Evolutionary conservation across 2,113 vertebrate species (phyloP), one percentile per base, ranked within the genome.

Genomic region (Todiramphus saurophagus): DNA sequence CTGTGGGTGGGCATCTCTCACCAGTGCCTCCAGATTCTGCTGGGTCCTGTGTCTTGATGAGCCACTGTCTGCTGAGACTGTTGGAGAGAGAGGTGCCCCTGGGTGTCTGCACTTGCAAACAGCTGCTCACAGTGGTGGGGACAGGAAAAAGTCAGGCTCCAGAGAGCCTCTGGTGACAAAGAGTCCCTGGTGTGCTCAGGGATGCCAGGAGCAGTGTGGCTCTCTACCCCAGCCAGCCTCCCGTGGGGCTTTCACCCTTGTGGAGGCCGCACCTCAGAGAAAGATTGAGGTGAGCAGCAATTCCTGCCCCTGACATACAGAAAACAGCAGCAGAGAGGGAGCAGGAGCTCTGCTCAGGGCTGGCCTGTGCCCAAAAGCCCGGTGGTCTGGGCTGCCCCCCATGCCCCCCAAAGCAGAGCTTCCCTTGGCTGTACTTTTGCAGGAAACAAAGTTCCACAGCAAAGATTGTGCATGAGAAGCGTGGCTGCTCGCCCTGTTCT

Each of bases 21-120:
- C 3, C 1, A 0, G 6, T 7, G 27, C 3, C 0, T 16, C 31
- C n/a, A 17, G 12, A 9, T 18, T 55, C 55, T 58, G 15, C 55
- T 13, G 60, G 33, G 6, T 20, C 10, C 24, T 24, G 1, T 10
- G 21, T 62, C 44, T 25, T 43, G 58, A 63, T 51, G 31, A 83
- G 48, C 27, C 0, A 0, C 35, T 48, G 14, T 25, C 41, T 77
- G 46, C 51, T 59, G 64, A 43, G 53, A 8, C 12, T 1, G 3
- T 4, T 41, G 80, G 44, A 30, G 56, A 21, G 50, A 84, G 27
- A 79, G 64, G 27, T 35, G 37, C 16, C 19, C 11, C 19, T 0
- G 2, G 9, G n/a, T 28, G 9, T 35, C 41, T 64, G 74, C 41
- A 21, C 28, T 25, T 15, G n/a, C 25, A 15, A 37, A 50, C 20